A percentile compares a stretch with the other conserved stretches of the same genome.
Evolutionary conservation across 2,797 vertebrate species (phyloP).

Genomic region (Silurus lanzhouensis): DNA sequence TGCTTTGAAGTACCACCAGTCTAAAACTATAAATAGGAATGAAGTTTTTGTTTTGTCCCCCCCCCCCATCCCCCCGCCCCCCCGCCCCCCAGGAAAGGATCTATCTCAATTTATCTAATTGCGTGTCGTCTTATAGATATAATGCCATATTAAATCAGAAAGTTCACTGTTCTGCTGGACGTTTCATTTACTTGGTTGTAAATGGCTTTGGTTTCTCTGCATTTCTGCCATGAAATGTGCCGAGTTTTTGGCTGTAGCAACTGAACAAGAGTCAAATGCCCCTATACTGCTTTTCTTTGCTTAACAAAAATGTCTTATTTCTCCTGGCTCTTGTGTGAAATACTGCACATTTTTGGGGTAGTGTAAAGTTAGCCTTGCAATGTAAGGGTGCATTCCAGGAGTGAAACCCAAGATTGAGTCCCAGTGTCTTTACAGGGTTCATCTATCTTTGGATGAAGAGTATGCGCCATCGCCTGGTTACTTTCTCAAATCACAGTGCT

Average conservation of each 20-base stretch:
- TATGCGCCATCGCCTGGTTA: slow-evolving; percentile 19
- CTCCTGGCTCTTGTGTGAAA: background rate
- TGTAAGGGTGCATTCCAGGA: slow-evolving; percentile 23
- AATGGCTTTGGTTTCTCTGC: slow-evolving; percentile 33
- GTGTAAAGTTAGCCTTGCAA: slow-evolving; percentile 30
- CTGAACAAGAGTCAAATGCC: slow-evolving; percentile 6
- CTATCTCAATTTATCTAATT: no score
- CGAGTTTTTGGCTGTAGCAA: background rate
- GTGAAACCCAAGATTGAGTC: slow-evolving; percentile 15
- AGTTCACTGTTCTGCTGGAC: background rate
- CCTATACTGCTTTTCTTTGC: background rate
- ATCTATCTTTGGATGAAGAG: background rate
- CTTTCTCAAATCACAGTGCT: background rate
- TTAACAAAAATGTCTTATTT: slow-evolving; percentile 22
- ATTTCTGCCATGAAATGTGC: slow-evolving; percentile 33
- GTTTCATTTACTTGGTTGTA: background rate
- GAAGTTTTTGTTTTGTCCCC: no score
- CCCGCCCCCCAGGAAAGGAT: no score
- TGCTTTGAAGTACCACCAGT: no score
- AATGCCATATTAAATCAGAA: background rate
- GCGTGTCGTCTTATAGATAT: no score
- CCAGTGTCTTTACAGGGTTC: slow-evolving; percentile 34
- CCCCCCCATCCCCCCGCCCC: no score
- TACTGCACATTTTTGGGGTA: slow-evolving; percentile 37
- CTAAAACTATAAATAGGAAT: no score